phyloP scores from a whole-genome alignment of 2,797 vertebrate genomes.

The Onychomys arenicola region DNA sequence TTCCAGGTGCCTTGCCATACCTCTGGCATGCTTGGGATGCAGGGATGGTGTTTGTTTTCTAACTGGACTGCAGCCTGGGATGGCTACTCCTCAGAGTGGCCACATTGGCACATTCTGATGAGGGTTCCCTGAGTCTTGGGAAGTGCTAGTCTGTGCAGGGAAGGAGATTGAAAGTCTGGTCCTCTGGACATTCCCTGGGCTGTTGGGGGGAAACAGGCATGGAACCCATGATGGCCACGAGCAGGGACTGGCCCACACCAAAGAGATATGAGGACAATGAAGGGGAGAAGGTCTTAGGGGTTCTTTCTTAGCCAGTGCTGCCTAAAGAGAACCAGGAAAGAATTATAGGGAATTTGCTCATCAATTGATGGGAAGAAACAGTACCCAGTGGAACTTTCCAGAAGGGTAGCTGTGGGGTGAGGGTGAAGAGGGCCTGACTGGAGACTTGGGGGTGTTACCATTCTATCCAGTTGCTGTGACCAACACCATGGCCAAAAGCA shows the following conservation, averaged over 20 bases:
- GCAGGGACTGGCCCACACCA: too few species aligned
- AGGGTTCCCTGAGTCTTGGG: not conserved
- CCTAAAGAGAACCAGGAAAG: not conserved
- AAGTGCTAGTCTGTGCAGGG: not conserved
- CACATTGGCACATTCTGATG: not conserved
- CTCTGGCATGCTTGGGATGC: not conserved
- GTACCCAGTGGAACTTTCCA: not conserved
- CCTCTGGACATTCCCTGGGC: not conserved
- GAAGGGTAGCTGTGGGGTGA: not conserved
- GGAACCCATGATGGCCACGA: not conserved
- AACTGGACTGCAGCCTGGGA: not conserved
- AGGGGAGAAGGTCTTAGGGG: not conserved
- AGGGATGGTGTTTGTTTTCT: not conserved
- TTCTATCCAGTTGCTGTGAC: not conserved
- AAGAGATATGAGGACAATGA: not conserved
- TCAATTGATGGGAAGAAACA: not conserved
- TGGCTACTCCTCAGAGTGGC: not conserved
- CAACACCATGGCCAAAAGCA: not conserved
- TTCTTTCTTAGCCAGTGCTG: constrained; percentile 18
- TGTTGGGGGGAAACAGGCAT: too few species aligned
- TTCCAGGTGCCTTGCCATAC: not conserved
- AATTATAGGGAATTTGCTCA: not conserved
- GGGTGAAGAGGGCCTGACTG: not conserved
- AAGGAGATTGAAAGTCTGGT: not conserved
- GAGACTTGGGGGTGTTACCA: too few species aligned